phyloP scores from a whole-genome alignment of 23 tunicate species.

The Trididemnum nubilum region DNA sequence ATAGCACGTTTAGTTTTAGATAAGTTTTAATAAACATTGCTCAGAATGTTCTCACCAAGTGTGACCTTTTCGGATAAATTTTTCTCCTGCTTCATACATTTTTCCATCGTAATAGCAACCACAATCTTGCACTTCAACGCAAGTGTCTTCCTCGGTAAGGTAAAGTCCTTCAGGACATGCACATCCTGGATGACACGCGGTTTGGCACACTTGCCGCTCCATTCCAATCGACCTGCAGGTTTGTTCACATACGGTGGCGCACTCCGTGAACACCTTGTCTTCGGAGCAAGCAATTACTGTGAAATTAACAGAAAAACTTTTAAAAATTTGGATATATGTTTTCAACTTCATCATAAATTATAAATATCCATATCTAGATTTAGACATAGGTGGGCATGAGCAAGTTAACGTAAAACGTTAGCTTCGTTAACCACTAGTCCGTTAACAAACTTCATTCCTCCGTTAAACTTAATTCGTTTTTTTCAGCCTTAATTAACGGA shows the following conservation, averaged over 20 bases:
- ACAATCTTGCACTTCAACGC: conserved; percentile 71
- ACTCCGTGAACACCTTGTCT: conserved; percentile 70
- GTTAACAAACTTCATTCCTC: no score
- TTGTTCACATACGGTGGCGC: conserved; percentile 52
- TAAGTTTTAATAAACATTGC: no score
- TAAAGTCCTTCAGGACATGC: conserved; percentile 65
- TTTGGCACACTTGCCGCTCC: conserved; percentile 17
- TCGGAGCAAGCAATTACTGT: conserved; percentile 57
- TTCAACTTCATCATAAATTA: not conserved
- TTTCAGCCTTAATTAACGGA: no score
- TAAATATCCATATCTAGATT: not conserved
- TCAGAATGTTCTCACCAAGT: no score
- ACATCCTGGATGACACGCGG: conserved; percentile 76
- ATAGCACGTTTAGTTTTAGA: no score
- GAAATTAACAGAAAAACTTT: not conserved
- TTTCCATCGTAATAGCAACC: conserved; percentile 71
- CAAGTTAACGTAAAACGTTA: no score
- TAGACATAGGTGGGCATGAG: no score
- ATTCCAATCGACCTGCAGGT: conserved; percentile 63
- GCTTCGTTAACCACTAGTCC: no score
- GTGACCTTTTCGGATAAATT: not conserved
- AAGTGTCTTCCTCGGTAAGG: conserved; percentile 51
- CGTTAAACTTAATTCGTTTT: no score
- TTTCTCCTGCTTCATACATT: conserved; percentile 58
- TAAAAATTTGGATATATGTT: not conserved